Evolutionary conservation across 2,113 vertebrate species (phyloP).

Genomic region (Dicaeum eximium): DNA sequence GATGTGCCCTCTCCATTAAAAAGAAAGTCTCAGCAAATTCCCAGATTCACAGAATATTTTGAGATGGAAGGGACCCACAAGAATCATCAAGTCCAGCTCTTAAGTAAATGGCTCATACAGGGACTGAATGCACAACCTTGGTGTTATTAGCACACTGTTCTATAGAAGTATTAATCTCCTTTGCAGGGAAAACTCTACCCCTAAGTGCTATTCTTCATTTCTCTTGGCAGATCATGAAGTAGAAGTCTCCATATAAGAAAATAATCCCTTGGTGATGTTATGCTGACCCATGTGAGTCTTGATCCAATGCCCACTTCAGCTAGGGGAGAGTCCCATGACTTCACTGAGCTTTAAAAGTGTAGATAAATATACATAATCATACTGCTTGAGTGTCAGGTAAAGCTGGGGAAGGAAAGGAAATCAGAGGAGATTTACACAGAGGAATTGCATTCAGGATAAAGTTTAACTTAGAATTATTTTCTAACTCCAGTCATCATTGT

Average conservation of each 20-base stretch:
- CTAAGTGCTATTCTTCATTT: slow-evolving; percentile 30
- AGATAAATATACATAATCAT: not conserved
- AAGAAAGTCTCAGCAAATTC: not conserved
- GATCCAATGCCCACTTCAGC: not conserved
- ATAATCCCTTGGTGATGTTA: not conserved
- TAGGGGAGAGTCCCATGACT: not conserved
- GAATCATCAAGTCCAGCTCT: not conserved
- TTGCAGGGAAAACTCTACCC: not conserved
- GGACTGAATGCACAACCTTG: not conserved
- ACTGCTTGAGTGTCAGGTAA: not conserved
- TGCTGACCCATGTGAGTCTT: not conserved
- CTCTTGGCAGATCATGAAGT: not conserved
- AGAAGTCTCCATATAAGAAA: not conserved
- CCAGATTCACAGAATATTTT: not conserved
- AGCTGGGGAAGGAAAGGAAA: not conserved
- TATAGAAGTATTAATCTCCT: not conserved
- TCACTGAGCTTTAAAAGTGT: not conserved
- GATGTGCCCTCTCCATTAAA: not conserved
- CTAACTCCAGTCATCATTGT: not conserved
- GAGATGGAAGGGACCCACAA: not conserved
- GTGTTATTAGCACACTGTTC: not conserved
- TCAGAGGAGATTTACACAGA: not conserved
- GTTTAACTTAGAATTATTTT: not conserved
- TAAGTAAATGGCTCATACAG: not conserved
- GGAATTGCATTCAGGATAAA: not conserved